Evolutionary conservation across 2,888 invertebrate species (phyloP), one percentile per base, ranked within the genome.

Genomic region (Spodoptera littoralis): DNA sequence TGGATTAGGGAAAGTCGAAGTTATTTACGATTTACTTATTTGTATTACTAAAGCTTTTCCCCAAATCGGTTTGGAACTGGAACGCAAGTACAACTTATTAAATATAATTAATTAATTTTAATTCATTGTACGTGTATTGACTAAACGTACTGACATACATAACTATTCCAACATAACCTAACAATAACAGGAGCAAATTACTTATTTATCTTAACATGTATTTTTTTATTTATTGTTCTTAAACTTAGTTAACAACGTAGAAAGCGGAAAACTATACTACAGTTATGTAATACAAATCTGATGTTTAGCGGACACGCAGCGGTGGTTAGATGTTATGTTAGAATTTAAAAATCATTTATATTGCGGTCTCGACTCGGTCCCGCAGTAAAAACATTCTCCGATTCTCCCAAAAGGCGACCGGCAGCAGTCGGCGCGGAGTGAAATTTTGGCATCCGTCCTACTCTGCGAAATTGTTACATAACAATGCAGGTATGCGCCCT

Each of bases 401-500:
- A 58, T 74, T 65, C 76, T 64, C 70, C 71, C 73, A 71, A 76
- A 63, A 76, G 56, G 69, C 73, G 77, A 43, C 70, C 75, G 68
- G 80, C 71, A 70, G 75, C 76, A 81, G 79, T 79, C 76, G 79
- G 77, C 78, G 79, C 81, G 69, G 81, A 88, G 85, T 85, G 84
- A 88, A 87, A 86, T 88, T 89, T 93, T 92, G 92, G 92, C 92
- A 92, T 83, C 85, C 75, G 83, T 85, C 88, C 87, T 85, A 83
- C 85, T 90, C 90, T 86, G 91, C 92, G 87, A 91, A 88, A 85
- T 81, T 76, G 86, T 93, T 92, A 90, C 87, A 85, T 90, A 92
- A 93, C 86, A 87, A 79, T 93, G 93, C 93, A 92, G 93, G 90
- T 91, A 89, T 81, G 79, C 81, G 76, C 77, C 76, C 80, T 82